A percentile compares a stretch with the other conserved stretches of the same genome.
Evolutionary conservation across 2,797 vertebrate species (phyloP).

Genomic region (Merluccius polli): DNA sequence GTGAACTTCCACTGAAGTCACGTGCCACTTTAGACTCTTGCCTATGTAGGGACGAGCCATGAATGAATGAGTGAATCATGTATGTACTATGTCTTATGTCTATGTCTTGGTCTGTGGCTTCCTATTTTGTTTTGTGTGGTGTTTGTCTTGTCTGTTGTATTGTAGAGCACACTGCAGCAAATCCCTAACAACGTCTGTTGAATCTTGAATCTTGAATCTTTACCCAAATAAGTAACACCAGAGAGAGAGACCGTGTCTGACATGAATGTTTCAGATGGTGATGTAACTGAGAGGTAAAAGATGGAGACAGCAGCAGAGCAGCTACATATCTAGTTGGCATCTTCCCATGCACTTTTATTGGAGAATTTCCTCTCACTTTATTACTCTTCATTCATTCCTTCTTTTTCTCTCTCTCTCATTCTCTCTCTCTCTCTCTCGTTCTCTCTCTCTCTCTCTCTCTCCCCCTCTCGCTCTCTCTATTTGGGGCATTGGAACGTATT

Average conservation of each 20-base stretch:
- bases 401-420: not conserved
- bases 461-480: constrained; percentile 12
- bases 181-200: no score
- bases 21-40: no score
- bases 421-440: not conserved
- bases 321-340: not conserved
- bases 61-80: no score
- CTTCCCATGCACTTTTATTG: not conserved
- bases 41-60: no score
- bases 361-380: not conserved
- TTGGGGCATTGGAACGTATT: constrained; percentile 58
- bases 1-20: no score
- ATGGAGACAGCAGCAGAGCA: not conserved
- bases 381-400: no score
- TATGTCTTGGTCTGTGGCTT: no score
- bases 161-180: no score
- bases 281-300: not conserved
- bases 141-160: no score
- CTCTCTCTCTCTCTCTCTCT: not conserved
- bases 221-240: not conserved
- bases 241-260: not conserved
- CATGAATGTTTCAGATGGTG: not conserved
- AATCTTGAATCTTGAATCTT: no score
- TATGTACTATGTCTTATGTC: no score
- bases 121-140: no score